Evolutionary conservation across 2,888 invertebrate genomes (phyloP).

Genomic region (Lamellibrachia satsuma): DNA sequence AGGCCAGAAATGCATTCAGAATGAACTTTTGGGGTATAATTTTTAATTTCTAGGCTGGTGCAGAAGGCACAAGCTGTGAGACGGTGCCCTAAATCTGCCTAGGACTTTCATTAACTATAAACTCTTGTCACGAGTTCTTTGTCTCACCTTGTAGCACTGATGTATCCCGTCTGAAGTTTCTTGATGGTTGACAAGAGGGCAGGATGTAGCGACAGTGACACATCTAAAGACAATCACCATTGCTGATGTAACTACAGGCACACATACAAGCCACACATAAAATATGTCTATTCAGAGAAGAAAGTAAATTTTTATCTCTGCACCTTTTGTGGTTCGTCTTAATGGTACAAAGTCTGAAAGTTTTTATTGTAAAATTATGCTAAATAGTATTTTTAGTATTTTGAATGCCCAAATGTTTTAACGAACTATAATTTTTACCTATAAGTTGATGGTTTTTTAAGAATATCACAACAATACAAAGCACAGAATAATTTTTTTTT

Average conservation of each 20-base stretch:
- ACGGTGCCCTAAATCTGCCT: no score
- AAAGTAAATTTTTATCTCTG: no score
- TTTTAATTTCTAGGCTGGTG: no score
- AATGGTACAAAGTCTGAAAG: no score
- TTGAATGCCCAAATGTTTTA: no score
- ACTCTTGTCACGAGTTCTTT: neutral
- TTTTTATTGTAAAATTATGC: no score
- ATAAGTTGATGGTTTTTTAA: slow-evolving; percentile 3
- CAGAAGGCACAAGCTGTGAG: no score
- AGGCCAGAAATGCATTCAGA: no score
- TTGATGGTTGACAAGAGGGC: slow-evolving; percentile 98
- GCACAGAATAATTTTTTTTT: neutral
- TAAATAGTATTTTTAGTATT: no score
- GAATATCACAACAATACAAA: neutral
- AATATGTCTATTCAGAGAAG: neutral
- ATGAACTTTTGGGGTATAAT: no score
- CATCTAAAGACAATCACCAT: slow-evolving; percentile 49
- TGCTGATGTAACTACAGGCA: neutral
- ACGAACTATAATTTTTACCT: neutral
- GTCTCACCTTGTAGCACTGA: slow-evolving; percentile 86
- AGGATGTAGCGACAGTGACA: slow-evolving; percentile 71
- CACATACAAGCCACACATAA: neutral
- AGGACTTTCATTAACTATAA: neutral
- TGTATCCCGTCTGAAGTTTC: slow-evolving; percentile 97
- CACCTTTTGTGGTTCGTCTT: no score